Evolutionary conservation across 30 jellyfish, hydroid and myxozoan species (phyloP), one percentile per base, ranked within the genome.

Genomic region (Clytia hemisphaerica): DNA sequence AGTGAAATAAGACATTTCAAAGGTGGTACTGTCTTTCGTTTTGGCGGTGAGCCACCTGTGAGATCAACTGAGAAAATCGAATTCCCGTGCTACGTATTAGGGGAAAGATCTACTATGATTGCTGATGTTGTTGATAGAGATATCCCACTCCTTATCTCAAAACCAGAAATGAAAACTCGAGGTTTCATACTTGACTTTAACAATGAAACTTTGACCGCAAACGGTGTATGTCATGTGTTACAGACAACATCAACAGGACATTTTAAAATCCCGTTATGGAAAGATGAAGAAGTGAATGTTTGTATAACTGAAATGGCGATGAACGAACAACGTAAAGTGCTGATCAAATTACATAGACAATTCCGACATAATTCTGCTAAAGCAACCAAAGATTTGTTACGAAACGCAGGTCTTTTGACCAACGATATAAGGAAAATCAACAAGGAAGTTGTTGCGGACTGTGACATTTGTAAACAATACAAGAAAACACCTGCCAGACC

Each of bases 401-500:
- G 69, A 19, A 55, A 55, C 15, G 69, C 69, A 3, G 69, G 69
- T 55, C 69, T 55, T 19, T 15, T 55, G 29, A 55, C 2, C 50
- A 15, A 15, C 3, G 50, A 55, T 29, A 32, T 55, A 19, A 4
- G 15, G 50, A 2, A 42, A 19, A 55, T 55, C 3, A 55, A 19
- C 69, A 55, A 55, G 4, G 69, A 55, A 55, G 69, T 55, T 19
- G 54, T 19, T 55, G 69, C 3, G 2, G 54, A 3, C 0, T 57
- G 70, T 57, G 37, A 1, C 37, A 57, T 57, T 62, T 1, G 76
- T 24, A 62, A 62, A 38, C 72, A 62, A 38, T 62, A 62, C 76
- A 62, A 62, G 76, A 62, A 62, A 62, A 33, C 76, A 12, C 76
- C 76, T 18, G 3, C 72, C 5, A 62, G 71, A 30, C 75, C 75